Conservation (phyloP, 2,113 vertebrate species). For the Neofelis nebulosa region DNA sequence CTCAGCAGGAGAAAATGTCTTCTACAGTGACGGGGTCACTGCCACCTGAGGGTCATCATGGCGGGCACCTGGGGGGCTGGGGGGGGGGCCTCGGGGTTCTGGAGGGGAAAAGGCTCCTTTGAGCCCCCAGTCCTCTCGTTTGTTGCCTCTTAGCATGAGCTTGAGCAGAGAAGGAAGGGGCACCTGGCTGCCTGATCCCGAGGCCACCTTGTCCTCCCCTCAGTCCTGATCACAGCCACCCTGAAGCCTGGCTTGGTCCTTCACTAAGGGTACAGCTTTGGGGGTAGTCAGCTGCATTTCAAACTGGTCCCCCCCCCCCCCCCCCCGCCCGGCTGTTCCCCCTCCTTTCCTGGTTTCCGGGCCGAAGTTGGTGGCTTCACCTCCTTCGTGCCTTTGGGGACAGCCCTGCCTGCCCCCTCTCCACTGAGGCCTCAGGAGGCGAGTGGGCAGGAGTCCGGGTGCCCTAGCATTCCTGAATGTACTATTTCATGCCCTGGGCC, state of each 20-base stretch:
- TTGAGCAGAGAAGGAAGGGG: background rate
- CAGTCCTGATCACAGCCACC: background rate
- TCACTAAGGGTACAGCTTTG: background rate
- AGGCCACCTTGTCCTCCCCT: background rate
- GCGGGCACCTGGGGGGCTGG: conserved; percentile 37
- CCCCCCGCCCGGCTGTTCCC: background rate
- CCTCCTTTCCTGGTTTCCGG: background rate
- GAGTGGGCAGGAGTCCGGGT: background rate
- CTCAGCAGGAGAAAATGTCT: conserved; percentile 78
- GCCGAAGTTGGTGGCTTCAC: conserved; percentile 24
- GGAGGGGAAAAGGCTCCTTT: background rate
- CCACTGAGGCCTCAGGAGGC: background rate
- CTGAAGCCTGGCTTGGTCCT: conserved; percentile 50
- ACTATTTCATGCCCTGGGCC: background rate
- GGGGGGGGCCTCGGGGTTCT: background rate
- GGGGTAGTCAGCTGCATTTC: background rate
- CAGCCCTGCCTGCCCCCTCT: background rate
- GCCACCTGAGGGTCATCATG: conserved; percentile 72
- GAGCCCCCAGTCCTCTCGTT: background rate
- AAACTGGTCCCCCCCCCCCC: background rate
- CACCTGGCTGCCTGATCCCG: background rate
- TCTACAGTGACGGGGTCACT: conserved; percentile 66
- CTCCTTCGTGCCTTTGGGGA: conserved; percentile 7
- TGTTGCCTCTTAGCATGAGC: background rate
- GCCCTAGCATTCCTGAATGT: conserved; percentile 47